phyloP scores from a whole-genome alignment of 2,797 vertebrate genomes.

The Sternotherus odoratus region DNA sequence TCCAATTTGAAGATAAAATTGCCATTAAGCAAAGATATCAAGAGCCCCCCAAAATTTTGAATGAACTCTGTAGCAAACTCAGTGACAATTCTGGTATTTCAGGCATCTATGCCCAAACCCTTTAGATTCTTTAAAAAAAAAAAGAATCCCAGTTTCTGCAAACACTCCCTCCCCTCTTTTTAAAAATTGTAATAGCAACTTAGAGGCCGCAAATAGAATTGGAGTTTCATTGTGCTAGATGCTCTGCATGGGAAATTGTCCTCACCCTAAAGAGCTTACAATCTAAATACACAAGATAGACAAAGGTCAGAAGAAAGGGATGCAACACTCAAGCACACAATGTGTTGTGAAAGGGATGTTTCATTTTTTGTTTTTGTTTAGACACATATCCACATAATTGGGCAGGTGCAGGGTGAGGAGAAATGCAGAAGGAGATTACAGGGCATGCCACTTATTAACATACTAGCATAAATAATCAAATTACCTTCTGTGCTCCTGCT shows the following conservation, averaged over 20 bases:
- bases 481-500: not conserved
- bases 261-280: not conserved
- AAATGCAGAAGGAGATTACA: not conserved
- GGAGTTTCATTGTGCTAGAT: not conserved
- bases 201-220: not conserved
- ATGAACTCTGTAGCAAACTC: not conserved
- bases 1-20: not conserved
- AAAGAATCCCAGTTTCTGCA: not conserved
- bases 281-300: not conserved
- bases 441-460: not conserved
- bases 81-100: not conserved
- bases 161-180: not conserved
- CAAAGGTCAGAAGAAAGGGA: slow-evolving; percentile 21
- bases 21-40: not conserved
- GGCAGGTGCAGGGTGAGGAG: not conserved
- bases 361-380: slow-evolving; percentile 34
- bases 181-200: not conserved
- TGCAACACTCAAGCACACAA: not conserved
- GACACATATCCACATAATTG: slow-evolving; percentile 19
- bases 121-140: not conserved
- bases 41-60: not conserved
- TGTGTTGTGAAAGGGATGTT: slow-evolving; percentile 18
- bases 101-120: not conserved
- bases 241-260: not conserved
- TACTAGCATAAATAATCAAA: not conserved